Evolutionary conservation across 2,888 invertebrate species (phyloP).

Genomic region (Sarcophaga rosellei): DNA sequence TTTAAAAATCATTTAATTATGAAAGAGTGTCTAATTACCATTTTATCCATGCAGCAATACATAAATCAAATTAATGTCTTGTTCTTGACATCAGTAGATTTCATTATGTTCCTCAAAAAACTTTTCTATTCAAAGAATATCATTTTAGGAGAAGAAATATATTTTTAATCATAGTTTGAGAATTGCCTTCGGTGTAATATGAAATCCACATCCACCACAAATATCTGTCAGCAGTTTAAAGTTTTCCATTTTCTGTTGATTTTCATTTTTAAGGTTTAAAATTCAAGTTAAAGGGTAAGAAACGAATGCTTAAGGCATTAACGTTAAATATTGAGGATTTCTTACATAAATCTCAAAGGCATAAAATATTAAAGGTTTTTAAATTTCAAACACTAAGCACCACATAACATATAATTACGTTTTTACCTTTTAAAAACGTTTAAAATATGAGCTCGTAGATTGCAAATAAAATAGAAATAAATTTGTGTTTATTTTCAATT

Average conservation of each 20-base stretch:
- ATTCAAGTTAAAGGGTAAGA: neutral
- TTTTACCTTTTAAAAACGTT: no score
- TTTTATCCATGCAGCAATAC: neutral
- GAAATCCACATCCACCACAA: neutral
- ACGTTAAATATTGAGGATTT: no score
- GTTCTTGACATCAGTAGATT: neutral
- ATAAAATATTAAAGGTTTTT: no score
- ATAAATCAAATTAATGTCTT: constrained; percentile 48
- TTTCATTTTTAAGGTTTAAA: neutral
- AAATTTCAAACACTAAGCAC: no score
- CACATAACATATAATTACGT: no score
- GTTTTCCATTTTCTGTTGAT: neutral
- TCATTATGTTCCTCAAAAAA: constrained; percentile 4
- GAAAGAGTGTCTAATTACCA: constrained; percentile 15
- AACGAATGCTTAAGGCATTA: neutral
- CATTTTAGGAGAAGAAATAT: neutral
- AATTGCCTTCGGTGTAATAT: neutral
- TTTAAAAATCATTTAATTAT: constrained; percentile 25
- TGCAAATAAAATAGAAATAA: no score
- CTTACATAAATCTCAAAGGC: no score
- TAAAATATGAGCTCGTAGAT: no score
- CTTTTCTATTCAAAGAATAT: neutral
- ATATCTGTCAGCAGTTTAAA: constrained; percentile 13
- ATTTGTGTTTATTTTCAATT: no score
- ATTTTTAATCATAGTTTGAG: constrained; percentile 5